Evolutionary conservation across 2,888 invertebrate species (phyloP).

Genomic region (Cryptus armator): DNA sequence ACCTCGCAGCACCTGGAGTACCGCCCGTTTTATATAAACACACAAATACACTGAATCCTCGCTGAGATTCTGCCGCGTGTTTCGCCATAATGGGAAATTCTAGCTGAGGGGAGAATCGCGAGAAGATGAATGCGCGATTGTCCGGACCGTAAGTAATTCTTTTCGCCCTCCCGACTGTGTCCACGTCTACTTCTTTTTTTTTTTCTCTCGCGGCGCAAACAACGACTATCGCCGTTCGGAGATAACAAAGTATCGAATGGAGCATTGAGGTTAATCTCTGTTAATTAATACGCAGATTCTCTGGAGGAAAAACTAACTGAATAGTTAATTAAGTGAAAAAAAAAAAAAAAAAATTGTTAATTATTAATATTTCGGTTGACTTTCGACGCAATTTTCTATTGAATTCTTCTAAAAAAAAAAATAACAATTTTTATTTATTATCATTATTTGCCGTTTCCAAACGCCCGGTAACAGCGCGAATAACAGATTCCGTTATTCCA

Average conservation of each 20-base stretch:
- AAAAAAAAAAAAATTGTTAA: no score
- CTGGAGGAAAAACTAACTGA: no score
- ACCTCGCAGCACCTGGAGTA: slow-evolving; percentile 27
- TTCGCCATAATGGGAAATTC: slow-evolving; percentile 68
- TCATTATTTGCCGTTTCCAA: no score
- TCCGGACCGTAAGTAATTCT: slow-evolving; percentile 66
- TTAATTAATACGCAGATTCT: neutral
- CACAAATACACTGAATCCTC: neutral
- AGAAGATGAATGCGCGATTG: slow-evolving; percentile 77
- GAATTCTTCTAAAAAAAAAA: no score
- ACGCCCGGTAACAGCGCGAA: no score
- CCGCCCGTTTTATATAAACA: slow-evolving; percentile 30
- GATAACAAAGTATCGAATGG: slow-evolving; percentile 41
- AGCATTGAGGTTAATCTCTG: slow-evolving; percentile 28
- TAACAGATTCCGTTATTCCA: no score
- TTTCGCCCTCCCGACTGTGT: slow-evolving; percentile 20
- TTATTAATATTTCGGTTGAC: no score
- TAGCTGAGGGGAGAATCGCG: slow-evolving; percentile 47
- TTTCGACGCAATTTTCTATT: no score
- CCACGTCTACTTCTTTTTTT: neutral
- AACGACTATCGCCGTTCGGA: slow-evolving; percentile 7
- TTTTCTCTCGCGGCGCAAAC: neutral
- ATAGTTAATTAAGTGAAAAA: no score
- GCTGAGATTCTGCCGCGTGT: slow-evolving; percentile 42
- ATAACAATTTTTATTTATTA: no score